These are phyloP conservation scores for Parasteatoda lunata DNA, from an alignment of 2,888 invertebrate genomes.

Conservation along the genomic window DNA sequence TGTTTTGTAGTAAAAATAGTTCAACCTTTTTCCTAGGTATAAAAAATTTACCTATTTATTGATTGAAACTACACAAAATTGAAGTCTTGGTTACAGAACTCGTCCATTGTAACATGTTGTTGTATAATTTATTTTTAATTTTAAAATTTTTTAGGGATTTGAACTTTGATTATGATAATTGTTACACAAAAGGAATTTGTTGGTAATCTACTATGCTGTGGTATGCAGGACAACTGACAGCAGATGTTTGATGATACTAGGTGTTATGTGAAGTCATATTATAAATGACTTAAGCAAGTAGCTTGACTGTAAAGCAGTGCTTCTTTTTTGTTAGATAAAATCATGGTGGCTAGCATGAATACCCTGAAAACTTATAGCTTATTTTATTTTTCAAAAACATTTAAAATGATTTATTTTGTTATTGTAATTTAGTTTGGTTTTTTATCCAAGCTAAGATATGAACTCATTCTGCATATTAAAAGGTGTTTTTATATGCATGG, in stretches of 20 bases:
- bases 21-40: too few species aligned
- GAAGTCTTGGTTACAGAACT: neutral
- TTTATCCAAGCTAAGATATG: too few species aligned
- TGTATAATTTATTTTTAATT: neutral
- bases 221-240: neutral
- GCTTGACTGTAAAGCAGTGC: slow-evolving; percentile 37
- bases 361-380: too few species aligned
- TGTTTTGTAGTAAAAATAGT: too few species aligned
- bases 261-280: slow-evolving; percentile 14
- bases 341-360: too few species aligned
- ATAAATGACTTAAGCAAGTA: slow-evolving; percentile 38
- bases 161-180: slow-evolving; percentile 12
- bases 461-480: too few species aligned
- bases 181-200: neutral
- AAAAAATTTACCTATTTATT: too few species aligned
- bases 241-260: neutral
- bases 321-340: slow-evolving; percentile 55
- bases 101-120: neutral
- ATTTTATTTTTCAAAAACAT: too few species aligned
- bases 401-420: too few species aligned
- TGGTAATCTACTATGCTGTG: slow-evolving; percentile 6
- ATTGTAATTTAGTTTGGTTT: too few species aligned
- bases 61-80: too few species aligned
- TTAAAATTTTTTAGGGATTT: slow-evolving; percentile 17
- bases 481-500: too few species aligned